phyloP scores from a whole-genome alignment of 2,113 vertebrate species.

The Syrmaticus mikado region DNA sequence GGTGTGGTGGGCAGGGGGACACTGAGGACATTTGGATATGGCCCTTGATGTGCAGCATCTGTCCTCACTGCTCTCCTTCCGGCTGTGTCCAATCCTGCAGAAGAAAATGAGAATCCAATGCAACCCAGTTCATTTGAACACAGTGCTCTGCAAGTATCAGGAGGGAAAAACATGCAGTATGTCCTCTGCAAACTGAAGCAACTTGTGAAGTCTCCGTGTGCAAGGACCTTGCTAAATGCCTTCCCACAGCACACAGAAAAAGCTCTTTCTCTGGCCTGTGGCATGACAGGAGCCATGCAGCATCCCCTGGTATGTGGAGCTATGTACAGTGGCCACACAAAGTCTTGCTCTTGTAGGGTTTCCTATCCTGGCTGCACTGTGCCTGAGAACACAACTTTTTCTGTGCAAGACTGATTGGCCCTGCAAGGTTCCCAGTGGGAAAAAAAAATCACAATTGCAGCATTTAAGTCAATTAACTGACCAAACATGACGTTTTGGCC shows the following conservation, averaged over 20 bases:
- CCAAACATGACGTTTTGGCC: neutral
- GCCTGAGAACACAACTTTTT: neutral
- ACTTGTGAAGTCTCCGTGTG: neutral
- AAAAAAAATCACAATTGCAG: neutral
- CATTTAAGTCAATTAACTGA: neutral
- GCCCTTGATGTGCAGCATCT: neutral
- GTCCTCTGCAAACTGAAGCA: neutral
- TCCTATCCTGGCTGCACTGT: accelerated
- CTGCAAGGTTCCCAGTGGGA: neutral
- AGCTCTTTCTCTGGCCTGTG: neutral
- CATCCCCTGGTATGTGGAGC: too few species aligned
- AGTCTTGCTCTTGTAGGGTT: neutral
- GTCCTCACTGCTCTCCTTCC: neutral
- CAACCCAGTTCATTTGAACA: neutral
- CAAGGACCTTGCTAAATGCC: neutral
- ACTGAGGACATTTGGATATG: neutral
- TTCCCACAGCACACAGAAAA: accelerated
- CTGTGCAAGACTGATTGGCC: neutral
- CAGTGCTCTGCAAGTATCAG: neutral
- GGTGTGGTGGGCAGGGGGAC: neutral
- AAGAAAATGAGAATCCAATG: neutral
- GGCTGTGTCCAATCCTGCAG: neutral
- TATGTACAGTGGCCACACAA: neutral
- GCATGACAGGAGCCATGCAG: neutral
- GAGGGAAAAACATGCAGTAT: neutral